phyloP scores from a whole-genome alignment of 2,888 invertebrate genomes.

The Bhutanitis thaidina region DNA sequence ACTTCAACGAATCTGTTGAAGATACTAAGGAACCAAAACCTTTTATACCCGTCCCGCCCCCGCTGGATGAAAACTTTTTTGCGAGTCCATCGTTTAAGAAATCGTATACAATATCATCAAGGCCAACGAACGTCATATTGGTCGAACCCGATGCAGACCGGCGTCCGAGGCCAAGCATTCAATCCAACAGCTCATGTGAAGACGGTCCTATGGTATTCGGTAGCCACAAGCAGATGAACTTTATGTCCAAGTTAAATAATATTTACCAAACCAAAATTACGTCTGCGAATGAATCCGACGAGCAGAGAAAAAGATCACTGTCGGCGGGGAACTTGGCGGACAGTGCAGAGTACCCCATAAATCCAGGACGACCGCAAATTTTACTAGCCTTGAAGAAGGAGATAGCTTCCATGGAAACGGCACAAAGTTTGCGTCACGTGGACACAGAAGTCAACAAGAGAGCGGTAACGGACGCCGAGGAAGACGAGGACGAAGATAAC shows the following conservation, averaged over 20 bases:
- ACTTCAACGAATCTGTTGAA: constrained; percentile 48
- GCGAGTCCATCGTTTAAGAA: constrained; percentile 37
- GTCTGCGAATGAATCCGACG: constrained; percentile 42
- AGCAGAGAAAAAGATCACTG: constrained; percentile 54
- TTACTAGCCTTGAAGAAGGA: constrained; percentile 63
- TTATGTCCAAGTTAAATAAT: constrained; percentile 65
- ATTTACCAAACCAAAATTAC: constrained; percentile 60
- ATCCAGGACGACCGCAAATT: constrained; percentile 42
- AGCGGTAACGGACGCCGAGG: constrained; percentile 25
- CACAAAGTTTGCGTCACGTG: constrained; percentile 44
- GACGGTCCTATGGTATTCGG: constrained; percentile 40
- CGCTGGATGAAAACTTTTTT: constrained; percentile 59
- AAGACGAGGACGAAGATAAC: constrained; percentile 14
- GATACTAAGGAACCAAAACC: constrained; percentile 42
- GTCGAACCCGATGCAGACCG: constrained; percentile 29
- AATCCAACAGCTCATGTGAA: constrained; percentile 37
- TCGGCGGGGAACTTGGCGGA: constrained; percentile 58
- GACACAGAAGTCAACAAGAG: constrained; percentile 36
- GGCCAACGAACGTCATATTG: constrained; percentile 22
- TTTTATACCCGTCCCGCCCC: constrained; percentile 64
- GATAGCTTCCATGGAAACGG: constrained; percentile 41
- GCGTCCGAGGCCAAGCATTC: constrained; percentile 34
- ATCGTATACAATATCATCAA: constrained; percentile 38
- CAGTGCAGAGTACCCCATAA: constrained; percentile 36
- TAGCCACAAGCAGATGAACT: constrained; percentile 46